Evolutionary conservation across 2,888 invertebrate genomes (phyloP), one percentile per base, ranked within the genome.

Genomic region (Helicoverpa assulta): DNA sequence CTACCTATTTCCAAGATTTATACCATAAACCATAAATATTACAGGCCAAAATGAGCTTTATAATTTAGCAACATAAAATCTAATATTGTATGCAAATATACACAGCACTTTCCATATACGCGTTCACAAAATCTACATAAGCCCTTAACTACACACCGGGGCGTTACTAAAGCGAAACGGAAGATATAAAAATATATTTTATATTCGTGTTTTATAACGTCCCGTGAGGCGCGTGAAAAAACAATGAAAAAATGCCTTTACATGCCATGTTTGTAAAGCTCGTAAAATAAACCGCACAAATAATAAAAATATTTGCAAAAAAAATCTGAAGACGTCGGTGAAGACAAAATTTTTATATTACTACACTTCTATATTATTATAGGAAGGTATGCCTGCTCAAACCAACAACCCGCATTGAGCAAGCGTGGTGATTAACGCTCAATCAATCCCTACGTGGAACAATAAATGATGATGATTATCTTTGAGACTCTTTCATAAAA

Each of bases 101-200:
- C 19, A 8, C 50, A 54, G n/a, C 16, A 58, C 19, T 40, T 40
- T 14, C 54, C 62, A 78, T 69, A 14, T 37, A 47, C 6, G 43
- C 37, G n/a, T 19, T 52, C 55, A 55, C 62, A 59, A 62, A 59
- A 57, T 50, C 18, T 62, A 19, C 56, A 60, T 71, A 81, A 70
- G 37, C 67, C 66, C 16, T 58, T 76, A 75, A 83, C 70, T 77
- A 84, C 67, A 69, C 73, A 56, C 79, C 29, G 29, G 76, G 74
- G 82, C 53, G 70, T 60, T 56, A 52, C 73, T 75, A 76, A 76
- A 76, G 59, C 57, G 68, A 78, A 83, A 70, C 74, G 73, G 63
- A 73, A 76, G 73, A 73, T 78, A 73, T 82, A 80, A 83, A 82
- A 78, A 75, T 67, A 76, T 70, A 80, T 78, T 83, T 82, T 69